Conservation (phyloP, 2,113 vertebrate genomes). For the Periophthalmus modestus region DNA sequence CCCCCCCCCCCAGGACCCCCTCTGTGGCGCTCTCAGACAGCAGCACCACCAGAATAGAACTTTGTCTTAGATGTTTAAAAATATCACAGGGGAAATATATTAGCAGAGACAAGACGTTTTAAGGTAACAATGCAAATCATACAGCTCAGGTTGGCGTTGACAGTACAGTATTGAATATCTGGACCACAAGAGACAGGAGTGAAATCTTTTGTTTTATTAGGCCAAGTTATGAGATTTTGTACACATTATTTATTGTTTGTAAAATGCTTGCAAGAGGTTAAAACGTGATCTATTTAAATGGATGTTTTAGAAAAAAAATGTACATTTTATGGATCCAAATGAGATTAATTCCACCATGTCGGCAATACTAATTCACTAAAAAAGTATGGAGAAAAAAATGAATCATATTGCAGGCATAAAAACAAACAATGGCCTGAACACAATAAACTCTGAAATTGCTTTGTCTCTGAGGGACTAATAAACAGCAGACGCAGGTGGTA, state of each 20-base stretch:
- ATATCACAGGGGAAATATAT: conserved; percentile 1
- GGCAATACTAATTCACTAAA: background rate
- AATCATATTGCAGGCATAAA: conserved; percentile 2
- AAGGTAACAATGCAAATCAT: conserved; percentile 5
- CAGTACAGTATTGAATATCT: background rate
- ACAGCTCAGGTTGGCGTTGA: background rate
- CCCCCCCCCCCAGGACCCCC: conserved; percentile 1
- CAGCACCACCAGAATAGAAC: conserved; percentile 12
- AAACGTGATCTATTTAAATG: background rate
- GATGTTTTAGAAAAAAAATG: background rate
- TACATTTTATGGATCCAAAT: background rate
- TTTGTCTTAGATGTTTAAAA: conserved; percentile 13
- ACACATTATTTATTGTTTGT: background rate
- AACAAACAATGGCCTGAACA: conserved; percentile 1
- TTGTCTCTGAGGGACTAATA: conserved; percentile 1
- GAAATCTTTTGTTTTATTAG: background rate
- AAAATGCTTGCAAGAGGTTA: background rate
- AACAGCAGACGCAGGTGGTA: conserved; percentile 4
- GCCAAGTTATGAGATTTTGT: background rate
- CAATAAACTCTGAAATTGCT: conserved; percentile 6
- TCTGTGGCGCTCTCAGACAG: background rate
- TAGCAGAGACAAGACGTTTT: conserved; percentile 2
- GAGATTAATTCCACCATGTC: conserved; percentile 4
- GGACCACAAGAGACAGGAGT: background rate
- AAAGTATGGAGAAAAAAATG: background rate